phyloP scores from a whole-genome alignment of 2,113 vertebrate genomes.

The Turdus rufiventris region DNA sequence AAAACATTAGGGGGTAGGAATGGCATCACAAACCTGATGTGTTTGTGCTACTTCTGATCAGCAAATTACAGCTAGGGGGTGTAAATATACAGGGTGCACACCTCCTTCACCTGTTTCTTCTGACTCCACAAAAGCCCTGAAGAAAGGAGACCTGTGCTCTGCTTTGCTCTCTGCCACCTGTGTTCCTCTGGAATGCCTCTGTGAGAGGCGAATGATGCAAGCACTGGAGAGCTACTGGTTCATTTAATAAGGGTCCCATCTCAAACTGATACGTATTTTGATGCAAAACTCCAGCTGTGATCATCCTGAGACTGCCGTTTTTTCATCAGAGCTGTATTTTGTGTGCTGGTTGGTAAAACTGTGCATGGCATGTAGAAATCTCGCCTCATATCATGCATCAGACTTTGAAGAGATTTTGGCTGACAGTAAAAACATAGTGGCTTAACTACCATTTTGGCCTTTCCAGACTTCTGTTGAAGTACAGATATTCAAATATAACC shows the following conservation, averaged over 20 bases:
- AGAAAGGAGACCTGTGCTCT: not conserved
- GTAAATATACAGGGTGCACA: too few relatives aligned
- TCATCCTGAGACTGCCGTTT: not conserved
- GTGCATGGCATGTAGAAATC: not conserved
- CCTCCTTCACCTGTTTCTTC: not conserved
- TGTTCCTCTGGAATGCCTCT: not conserved
- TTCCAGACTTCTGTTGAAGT: not conserved
- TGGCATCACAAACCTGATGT: not conserved
- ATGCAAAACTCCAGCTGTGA: not conserved
- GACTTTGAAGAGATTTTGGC: not conserved
- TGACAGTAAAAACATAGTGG: not conserved
- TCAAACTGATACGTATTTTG: not conserved
- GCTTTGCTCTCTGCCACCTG: not conserved
- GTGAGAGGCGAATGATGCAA: not conserved
- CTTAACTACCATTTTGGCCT: not conserved
- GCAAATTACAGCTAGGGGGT: not conserved
- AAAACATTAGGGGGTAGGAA: not conserved
- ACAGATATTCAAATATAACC: not conserved
- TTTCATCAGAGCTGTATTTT: not conserved
- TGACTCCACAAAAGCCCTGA: not conserved
- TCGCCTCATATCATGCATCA: fast-evolving
- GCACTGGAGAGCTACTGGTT: not conserved
- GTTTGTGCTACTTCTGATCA: not conserved
- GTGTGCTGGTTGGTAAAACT: not conserved
- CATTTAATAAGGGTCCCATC: not conserved